Percentiles rank a stretch among this genome's conserved stretches.
Evolutionary conservation across 1,140 invertebrate genomes (phyloP).

Genomic region (Oreohelix idahoensis): DNA sequence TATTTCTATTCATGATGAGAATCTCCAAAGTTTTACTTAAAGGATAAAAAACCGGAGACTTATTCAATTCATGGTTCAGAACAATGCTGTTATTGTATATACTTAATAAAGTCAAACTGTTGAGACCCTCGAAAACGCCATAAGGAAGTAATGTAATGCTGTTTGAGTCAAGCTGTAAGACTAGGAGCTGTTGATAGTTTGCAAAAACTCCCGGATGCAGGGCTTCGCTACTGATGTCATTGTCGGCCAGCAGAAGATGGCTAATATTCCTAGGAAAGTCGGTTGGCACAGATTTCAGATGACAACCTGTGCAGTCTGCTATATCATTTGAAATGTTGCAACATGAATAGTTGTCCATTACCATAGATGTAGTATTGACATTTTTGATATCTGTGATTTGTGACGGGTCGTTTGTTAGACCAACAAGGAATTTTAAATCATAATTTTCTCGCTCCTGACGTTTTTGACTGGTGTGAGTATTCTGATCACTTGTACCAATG

Average conservation of each 20-base stretch:
- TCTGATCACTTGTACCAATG: no score
- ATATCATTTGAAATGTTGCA: not conserved
- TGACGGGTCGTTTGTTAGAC: no score
- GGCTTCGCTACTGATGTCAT: not conserved
- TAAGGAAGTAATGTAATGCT: conserved; percentile 15
- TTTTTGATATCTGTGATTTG: no score
- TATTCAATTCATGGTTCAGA: not conserved
- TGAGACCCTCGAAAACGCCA: not conserved
- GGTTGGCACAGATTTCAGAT: not conserved
- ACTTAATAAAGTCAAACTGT: not conserved
- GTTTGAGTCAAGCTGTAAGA: conserved; percentile 14
- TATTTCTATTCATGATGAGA: conserved; percentile 22
- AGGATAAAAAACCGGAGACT: conserved; percentile 11
- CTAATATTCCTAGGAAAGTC: not conserved
- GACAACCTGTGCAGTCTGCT: conserved; percentile 1
- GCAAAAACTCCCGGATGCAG: not conserved
- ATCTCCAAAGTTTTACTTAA: not conserved
- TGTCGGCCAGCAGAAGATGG: conserved; percentile 13
- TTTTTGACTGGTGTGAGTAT: no score
- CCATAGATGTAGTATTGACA: no score
- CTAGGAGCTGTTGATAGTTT: not conserved
- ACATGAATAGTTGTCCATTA: not conserved
- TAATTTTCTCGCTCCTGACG: no score
- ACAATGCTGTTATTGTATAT: conserved; percentile 14
- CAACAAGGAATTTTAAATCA: no score